Percentiles rank a stretch among this genome's conserved stretches.
Conservation (phyloP, 2,888 invertebrate genomes). For the Dynastes hyllus region DNA sequence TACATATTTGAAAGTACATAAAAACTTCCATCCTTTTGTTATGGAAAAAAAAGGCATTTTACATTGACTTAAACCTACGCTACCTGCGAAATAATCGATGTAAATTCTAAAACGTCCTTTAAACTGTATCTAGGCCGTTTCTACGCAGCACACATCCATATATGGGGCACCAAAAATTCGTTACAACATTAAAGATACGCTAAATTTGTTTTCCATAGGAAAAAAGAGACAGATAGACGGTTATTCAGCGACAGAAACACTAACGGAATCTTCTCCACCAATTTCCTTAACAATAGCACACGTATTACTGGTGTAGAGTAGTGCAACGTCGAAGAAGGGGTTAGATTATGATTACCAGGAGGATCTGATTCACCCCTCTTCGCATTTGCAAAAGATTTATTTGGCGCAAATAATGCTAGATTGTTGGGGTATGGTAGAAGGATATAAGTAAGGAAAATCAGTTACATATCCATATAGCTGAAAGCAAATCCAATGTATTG, state of each 20-base stretch:
- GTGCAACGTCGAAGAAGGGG: not conserved
- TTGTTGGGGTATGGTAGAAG: not conserved
- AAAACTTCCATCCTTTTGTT: no score
- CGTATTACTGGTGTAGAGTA: not conserved
- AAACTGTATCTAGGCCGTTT: slow-evolving; percentile 13
- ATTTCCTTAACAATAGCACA: slow-evolving; percentile 7
- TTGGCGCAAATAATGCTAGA: not conserved
- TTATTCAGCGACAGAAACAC: not conserved
- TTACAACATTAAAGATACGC: slow-evolving; percentile 26
- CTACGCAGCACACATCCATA: not conserved
- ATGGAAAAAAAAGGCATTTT: not conserved
- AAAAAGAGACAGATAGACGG: not conserved
- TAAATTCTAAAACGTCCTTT: no score
- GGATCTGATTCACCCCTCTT: slow-evolving; percentile 6
- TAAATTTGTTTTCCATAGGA: slow-evolving; percentile 2
- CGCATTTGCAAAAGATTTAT: slow-evolving; percentile 4
- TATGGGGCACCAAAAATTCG: slow-evolving; percentile 7
- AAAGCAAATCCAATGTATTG: not conserved
- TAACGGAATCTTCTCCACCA: not conserved
- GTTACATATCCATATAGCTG: not conserved
- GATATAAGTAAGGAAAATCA: slow-evolving; percentile 2
- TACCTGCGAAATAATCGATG: no score
- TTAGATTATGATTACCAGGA: slow-evolving; percentile 7
- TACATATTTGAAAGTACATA: no score
- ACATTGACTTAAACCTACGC: no score